Evolutionary conservation across 2,888 invertebrate species (phyloP), one percentile per base, ranked within the genome.

Genomic region (Tricholauxania praeusta): DNA sequence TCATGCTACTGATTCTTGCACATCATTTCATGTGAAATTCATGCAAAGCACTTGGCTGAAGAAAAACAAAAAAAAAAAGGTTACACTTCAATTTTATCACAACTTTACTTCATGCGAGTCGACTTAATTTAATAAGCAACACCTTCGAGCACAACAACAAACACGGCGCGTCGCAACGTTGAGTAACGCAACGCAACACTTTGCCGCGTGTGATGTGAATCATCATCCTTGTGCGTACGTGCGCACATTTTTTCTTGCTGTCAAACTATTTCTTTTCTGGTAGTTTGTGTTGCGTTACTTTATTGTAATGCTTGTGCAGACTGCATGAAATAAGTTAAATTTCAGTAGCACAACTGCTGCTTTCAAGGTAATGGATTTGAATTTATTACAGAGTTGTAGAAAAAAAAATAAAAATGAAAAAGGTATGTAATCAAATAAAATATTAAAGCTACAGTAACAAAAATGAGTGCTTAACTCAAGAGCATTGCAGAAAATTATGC

Each of bases 51-150:
- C 57, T 19, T 19, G 22, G 6, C 19, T 12, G 28, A 14, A 12
- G 28, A 57, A 10, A 57, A 28, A 28, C 12, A 4, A 57, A 14
- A 3, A 57, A n/a, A 19, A 57, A 57, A 57, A 28, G 57, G 57
- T 57, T 19, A 57, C 22, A 57, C 57, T 28, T 6, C 57, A 57
- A 22, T 57, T 57, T 57, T 57, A 22, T 17, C 39, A 39, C 39
- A 60, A 60, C n/a, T 12, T 60, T 14, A 5, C 60, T 19, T 48
- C 19, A 17, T 48, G 19, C 12, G 19, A 19, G 63, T 12, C n/a
- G 17, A 63, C 49, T 63, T 39, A 63, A 63, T 63, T 48, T 63
- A 63, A 63, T 63, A 63, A 49, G 12, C 48, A 47, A 22, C 22
- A 28, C 22, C 6, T 28, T 12, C 14, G 12, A 12, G n/a, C 22